phyloP scores from a whole-genome alignment of 64 coral and sea anemone genomes.

The Anthopleura sola region DNA sequence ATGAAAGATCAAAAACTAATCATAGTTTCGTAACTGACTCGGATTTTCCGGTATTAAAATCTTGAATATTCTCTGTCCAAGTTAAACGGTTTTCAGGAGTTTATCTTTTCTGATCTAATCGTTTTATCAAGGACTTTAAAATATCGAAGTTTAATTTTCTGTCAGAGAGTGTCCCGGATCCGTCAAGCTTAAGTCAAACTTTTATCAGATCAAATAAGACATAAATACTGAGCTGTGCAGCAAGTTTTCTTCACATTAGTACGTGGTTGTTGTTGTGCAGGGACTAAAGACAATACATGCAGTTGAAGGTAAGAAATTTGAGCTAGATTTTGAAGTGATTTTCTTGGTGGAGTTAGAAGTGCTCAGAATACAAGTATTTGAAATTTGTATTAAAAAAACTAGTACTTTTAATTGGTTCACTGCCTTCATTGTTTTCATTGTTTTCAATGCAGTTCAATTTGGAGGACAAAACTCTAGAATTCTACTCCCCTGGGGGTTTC shows the following conservation, averaged over 20 bases:
- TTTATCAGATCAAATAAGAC: conserved; percentile 5
- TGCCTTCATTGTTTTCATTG: too few species aligned
- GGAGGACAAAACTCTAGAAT: too few species aligned
- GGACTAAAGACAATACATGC: too few species aligned
- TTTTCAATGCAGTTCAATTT: too few species aligned
- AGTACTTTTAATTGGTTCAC: too few species aligned
- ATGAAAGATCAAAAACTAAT: background rate
- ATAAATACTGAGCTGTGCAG: background rate
- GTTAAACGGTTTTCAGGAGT: background rate
- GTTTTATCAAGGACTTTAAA: background rate
- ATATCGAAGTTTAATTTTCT: background rate
- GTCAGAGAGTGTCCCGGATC: background rate
- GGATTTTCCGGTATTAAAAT: background rate
- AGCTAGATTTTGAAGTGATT: too few species aligned
- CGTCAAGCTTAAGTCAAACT: background rate
- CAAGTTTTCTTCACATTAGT: background rate
- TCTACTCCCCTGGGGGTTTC: too few species aligned
- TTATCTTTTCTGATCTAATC: background rate
- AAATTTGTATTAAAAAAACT: too few species aligned
- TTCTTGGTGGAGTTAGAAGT: too few species aligned
- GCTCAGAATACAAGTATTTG: too few species aligned
- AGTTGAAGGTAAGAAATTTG: too few species aligned
- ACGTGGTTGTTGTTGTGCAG: too few species aligned
- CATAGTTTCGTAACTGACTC: background rate
- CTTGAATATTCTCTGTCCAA: background rate